phyloP scores from a whole-genome alignment of 2,888 invertebrate species.

The Drosophila lutescens region DNA sequence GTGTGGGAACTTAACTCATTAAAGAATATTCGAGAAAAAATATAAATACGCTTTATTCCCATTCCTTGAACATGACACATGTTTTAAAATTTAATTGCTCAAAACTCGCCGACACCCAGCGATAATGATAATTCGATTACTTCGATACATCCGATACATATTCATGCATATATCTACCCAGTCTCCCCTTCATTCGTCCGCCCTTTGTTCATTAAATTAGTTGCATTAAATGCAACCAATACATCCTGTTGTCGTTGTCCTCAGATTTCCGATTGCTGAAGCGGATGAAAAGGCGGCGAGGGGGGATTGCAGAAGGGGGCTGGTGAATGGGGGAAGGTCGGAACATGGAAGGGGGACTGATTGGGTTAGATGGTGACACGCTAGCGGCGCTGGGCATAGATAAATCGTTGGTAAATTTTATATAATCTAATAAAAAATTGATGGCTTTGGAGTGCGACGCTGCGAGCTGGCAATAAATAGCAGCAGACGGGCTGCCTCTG shows the following conservation, averaged over 20 bases:
- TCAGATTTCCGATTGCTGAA: constrained; percentile 38
- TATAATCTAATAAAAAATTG: constrained; percentile 81
- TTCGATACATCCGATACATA: no score
- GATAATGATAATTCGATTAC: neutral
- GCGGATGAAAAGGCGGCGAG: constrained; percentile 30
- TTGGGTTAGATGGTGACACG: constrained; percentile 15
- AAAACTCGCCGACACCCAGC: neutral
- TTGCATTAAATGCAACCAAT: constrained; percentile 53
- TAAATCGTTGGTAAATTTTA: constrained; percentile 80
- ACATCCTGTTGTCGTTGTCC: constrained; percentile 48
- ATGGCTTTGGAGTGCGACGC: constrained; percentile 69
- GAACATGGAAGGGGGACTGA: neutral
- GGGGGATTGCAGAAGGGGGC: neutral
- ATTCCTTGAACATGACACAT: no score
- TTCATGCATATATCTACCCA: neutral
- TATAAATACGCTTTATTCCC: no score
- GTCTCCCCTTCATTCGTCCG: neutral
- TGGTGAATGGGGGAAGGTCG: neutral
- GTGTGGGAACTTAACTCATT: neutral
- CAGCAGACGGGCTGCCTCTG: constrained; percentile 49
- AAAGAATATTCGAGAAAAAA: no score
- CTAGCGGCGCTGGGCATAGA: constrained; percentile 61
- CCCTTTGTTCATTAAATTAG: constrained; percentile 43
- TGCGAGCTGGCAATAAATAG: constrained; percentile 67
- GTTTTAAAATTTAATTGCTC: neutral